phyloP scores from a whole-genome alignment of 2,888 invertebrate genomes.

The Orthosia incerta region DNA sequence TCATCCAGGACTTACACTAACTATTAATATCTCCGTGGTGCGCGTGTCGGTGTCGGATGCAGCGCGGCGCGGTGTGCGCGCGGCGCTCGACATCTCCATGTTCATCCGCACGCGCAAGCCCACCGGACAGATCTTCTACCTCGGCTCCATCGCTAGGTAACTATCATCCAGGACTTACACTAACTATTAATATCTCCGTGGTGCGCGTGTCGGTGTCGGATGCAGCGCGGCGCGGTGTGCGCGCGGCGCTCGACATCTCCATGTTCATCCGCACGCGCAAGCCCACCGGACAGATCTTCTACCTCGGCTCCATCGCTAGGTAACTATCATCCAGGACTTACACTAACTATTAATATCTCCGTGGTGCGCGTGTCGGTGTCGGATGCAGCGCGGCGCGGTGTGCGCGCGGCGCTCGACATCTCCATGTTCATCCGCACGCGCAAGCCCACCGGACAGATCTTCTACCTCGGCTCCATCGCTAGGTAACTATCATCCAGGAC shows the following conservation, averaged over 20 bases:
- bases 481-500: conserved; percentile 67
- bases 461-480: conserved; percentile 95
- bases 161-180: too few relatives aligned
- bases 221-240: conserved; percentile 93
- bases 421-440: conserved; percentile 98
- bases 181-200: too few relatives aligned
- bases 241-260: conserved; percentile 96
- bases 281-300: conserved; percentile 96
- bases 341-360: too few relatives aligned
- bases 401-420: conserved; percentile 96
- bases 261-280: conserved; percentile 98
- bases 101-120: conserved; percentile 96
- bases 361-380: conserved; percentile 94
- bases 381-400: conserved; percentile 93
- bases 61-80: conserved; percentile 94
- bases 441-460: conserved; percentile 96
- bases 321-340: conserved; percentile 21
- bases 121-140: conserved; percentile 96
- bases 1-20: too few relatives aligned
- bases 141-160: conserved; percentile 93
- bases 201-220: conserved; percentile 94
- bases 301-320: conserved; percentile 94
- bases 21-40: conserved; percentile 94
- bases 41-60: conserved; percentile 93
- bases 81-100: conserved; percentile 97